Evolutionary conservation across 2,888 invertebrate genomes (phyloP).

Genomic region (Caenorhabditis imperialis): DNA sequence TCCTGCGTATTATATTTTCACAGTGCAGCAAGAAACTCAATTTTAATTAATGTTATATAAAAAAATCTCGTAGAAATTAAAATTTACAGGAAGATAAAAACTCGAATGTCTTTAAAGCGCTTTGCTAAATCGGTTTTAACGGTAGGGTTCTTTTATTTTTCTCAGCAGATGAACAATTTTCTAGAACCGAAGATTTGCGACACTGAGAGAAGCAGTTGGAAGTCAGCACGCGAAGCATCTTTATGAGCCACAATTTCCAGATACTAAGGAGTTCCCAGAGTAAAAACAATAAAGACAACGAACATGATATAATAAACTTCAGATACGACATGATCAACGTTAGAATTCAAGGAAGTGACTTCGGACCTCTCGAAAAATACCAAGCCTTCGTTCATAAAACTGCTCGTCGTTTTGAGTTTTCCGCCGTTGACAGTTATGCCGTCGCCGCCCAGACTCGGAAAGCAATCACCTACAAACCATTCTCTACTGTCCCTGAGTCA

Average conservation of each 20-base stretch:
- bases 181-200: conserved; percentile 44
- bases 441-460: conserved; percentile 71
- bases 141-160: neutral
- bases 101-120: neutral
- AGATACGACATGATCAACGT: conserved; percentile 69
- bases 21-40: too few relatives aligned
- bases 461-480: conserved; percentile 69
- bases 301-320: neutral
- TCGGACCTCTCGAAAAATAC: conserved; percentile 71
- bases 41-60: too few relatives aligned
- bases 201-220: conserved; percentile 63
- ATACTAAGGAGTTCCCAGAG: conserved; percentile 70
- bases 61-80: too few relatives aligned
- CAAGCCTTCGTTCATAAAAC: conserved; percentile 72
- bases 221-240: conserved; percentile 52
- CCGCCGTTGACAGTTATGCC: conserved; percentile 75
- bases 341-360: conserved; percentile 73
- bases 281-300: conserved; percentile 7
- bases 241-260: conserved; percentile 70
- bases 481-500: conserved; percentile 67
- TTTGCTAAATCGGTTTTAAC: conserved; percentile 8
- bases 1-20: too few relatives aligned
- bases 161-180: too few relatives aligned
- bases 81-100: too few relatives aligned
- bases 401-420: conserved; percentile 69